Evolutionary conservation across 2,113 vertebrate species (phyloP), one percentile per base, ranked within the genome.

Genomic region (Hippocampus guttulatus): DNA sequence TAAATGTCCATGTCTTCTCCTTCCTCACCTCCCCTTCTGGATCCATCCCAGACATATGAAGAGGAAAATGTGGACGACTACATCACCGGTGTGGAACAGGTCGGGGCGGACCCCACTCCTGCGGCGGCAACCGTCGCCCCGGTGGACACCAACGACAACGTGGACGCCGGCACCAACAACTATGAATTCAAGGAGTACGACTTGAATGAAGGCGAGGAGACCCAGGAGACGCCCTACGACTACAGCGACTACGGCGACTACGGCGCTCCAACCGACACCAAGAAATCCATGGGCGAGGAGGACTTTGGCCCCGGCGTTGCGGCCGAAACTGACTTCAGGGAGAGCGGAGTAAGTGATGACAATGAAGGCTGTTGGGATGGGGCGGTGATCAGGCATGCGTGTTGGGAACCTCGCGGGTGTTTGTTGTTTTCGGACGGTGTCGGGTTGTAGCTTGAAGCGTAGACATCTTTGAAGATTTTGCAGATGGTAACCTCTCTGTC

Each of bases 21-120:
- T 49, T 64, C 60, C 12, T 63, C 25, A 64, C 64, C 55, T 66
- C 41, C 60, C 16, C 5, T 70, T 23, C 30, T 57, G 67, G 69
- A 78, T 55, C 33, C 9, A 80, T 83, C 38, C 30, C 92, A 96
- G 94, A 93, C 77, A 66, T 93, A 91, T 84, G 95, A 95, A 81
- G 95, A 93, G 83, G 92, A 93, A 73, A 95, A 95, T 82, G 93
- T 94, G 85, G 95, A 98, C 86, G 96, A 98, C 92, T 98, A 98
- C 93, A 76, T 96, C 92, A 96, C 95, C 67, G 96, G 95, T 82
- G 94, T 94, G 91, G 95, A 98, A 85, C 92, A 98, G 84, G 92
- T 93, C 76, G 95, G 94, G 60, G 89, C 86, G 66, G 94, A 94
- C 71, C 88, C 92, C 82, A 94, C 94, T 79, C 78, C 78, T 77